phyloP scores from a whole-genome alignment of 2,888 invertebrate genomes.

The Sarcophaga caerulescens region DNA sequence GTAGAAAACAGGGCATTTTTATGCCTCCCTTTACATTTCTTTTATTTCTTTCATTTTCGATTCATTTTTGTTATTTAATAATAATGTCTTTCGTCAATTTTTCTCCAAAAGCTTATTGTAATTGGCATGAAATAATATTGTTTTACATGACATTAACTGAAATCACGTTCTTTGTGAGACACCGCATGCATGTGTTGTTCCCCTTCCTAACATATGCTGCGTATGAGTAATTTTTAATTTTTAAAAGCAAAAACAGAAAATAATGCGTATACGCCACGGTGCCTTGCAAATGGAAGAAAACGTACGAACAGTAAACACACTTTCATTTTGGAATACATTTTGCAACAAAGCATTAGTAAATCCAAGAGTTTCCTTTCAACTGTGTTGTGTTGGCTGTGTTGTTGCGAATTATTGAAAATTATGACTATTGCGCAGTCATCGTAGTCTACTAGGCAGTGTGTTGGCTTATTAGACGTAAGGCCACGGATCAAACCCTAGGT shows the following conservation, averaged over 20 bases:
- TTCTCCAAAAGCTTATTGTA: conserved; percentile 1
- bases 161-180: conserved; percentile 15
- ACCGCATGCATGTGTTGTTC: neutral
- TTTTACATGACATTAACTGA: neutral
- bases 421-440: no score
- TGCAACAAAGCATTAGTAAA: no score
- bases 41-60: neutral
- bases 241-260: neutral
- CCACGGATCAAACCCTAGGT: no score
- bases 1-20: no score
- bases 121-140: conserved; percentile 34
- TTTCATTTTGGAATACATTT: no score
- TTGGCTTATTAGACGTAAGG: no score
- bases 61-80: neutral
- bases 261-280: conserved; percentile 15
- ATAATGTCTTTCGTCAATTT: no score
- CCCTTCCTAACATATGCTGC: neutral
- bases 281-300: neutral
- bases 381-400: no score
- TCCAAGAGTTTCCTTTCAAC: no score
- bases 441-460: no score
- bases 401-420: no score
- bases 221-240: conserved; percentile 48
- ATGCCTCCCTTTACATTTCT: neutral
- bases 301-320: neutral